Conservation (phyloP, 64 coral and sea anemone species). For the Pocillopora damicornis region DNA sequence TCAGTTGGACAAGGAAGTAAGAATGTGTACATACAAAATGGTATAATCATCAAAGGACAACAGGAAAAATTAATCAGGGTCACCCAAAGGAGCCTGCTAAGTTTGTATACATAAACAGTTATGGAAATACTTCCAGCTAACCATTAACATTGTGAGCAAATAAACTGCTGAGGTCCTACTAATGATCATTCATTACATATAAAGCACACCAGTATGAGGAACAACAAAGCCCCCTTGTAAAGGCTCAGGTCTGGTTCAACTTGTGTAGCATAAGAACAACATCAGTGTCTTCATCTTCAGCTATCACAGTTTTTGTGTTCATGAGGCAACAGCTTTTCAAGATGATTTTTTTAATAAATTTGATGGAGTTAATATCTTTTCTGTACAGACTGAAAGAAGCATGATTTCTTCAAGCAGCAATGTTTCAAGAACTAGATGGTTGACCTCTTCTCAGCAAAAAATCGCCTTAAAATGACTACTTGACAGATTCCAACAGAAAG, state of each 20-base stretch:
- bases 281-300: not conserved
- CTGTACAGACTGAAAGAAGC: not conserved
- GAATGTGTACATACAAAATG: too few relatives aligned
- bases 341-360: not conserved
- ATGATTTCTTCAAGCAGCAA: not conserved
- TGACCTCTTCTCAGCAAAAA: slow-evolving; percentile 98
- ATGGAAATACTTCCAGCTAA: not conserved
- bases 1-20: too few relatives aligned
- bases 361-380: not conserved
- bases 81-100: too few relatives aligned
- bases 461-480: slow-evolving; percentile 94
- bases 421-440: slow-evolving; percentile 64
- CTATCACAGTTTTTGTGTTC: not conserved
- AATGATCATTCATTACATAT: not conserved
- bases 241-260: not conserved
- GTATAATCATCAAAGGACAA: too few relatives aligned
- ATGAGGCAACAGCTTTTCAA: not conserved
- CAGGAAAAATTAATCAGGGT: too few relatives aligned
- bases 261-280: not conserved
- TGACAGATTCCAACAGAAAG: slow-evolving; percentile 84
- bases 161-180: not conserved
- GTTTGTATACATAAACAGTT: not conserved
- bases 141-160: not conserved
- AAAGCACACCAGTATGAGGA: not conserved
- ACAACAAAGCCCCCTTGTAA: not conserved